Conservation (phyloP, 1,140 invertebrate species). For the Sycophila sp. region DNA sequence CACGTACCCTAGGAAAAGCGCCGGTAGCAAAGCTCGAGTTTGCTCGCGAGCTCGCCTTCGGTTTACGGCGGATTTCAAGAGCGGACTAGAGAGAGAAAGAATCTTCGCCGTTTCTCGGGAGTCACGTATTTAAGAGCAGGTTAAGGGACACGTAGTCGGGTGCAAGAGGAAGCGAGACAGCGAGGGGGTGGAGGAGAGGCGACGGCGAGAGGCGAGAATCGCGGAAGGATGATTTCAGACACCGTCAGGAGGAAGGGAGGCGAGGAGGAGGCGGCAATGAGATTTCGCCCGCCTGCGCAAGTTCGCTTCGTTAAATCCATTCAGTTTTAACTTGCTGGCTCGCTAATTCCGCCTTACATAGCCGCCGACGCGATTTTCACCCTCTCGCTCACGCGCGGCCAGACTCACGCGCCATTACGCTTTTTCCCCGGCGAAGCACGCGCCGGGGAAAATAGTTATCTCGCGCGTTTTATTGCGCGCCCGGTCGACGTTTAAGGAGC, state of each 20-base stretch:
- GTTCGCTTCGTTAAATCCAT: constrained; percentile 56
- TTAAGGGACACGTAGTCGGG: constrained; percentile 56
- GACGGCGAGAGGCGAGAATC: constrained; percentile 31
- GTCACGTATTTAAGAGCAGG: constrained; percentile 63
- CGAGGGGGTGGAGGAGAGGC: constrained; percentile 13
- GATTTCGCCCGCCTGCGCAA: constrained; percentile 35
- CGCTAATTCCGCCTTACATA: constrained; percentile 39
- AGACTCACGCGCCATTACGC: too few relatives aligned
- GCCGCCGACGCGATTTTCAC: constrained; percentile 4
- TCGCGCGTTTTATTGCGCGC: background rate
- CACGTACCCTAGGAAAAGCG: constrained; percentile 43
- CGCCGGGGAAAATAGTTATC: constrained; percentile 4
- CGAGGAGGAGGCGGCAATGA: background rate
- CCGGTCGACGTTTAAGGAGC: background rate
- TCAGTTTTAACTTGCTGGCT: constrained; percentile 45
- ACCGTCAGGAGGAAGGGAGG: background rate
- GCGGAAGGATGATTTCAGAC: constrained; percentile 26
- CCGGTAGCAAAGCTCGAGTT: background rate
- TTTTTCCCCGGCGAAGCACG: background rate
- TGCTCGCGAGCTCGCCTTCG: constrained; percentile 32
- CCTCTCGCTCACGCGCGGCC: too few relatives aligned
- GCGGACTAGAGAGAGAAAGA: constrained; percentile 29
- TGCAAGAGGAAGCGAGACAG: constrained; percentile 37
- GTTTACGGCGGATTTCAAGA: constrained; percentile 52
- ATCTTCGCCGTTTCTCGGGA: constrained; percentile 50